phyloP scores from a whole-genome alignment of 2,888 invertebrate species.

The Dryobotodes eremita region DNA sequence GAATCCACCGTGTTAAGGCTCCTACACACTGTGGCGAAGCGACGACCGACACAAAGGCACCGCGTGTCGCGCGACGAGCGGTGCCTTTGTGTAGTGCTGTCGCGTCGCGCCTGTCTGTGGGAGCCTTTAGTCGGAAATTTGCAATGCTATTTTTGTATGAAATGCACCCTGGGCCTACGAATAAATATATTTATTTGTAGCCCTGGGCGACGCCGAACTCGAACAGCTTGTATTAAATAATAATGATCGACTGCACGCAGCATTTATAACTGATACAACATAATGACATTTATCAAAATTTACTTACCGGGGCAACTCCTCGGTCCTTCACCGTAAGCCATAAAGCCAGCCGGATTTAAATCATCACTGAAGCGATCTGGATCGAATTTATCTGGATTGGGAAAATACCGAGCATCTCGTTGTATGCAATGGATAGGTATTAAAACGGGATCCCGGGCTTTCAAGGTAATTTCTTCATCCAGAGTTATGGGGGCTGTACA shows the following conservation, averaged over 20 bases:
- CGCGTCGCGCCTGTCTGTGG: too few species aligned
- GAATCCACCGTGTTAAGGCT: too few species aligned
- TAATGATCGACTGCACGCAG: slow-evolving; percentile 1
- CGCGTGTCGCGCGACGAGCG: too few species aligned
- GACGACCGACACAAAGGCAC: too few species aligned
- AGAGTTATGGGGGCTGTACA: slow-evolving; percentile 84
- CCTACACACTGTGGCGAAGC: too few species aligned
- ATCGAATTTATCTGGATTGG: slow-evolving; percentile 85
- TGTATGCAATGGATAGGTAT: slow-evolving; percentile 86
- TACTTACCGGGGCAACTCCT: slow-evolving; percentile 86
- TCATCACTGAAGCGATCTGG: slow-evolving; percentile 84
- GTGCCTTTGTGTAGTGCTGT: too few species aligned
- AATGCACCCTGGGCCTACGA: too few species aligned
- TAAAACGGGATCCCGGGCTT: slow-evolving; percentile 81
- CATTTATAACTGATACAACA: background rate
- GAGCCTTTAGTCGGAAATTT: too few species aligned
- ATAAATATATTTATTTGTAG: too few species aligned
- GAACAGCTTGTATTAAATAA: slow-evolving; percentile 17
- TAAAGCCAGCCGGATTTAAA: slow-evolving; percentile 81
- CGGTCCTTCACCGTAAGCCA: slow-evolving; percentile 87
- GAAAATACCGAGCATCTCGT: slow-evolving; percentile 82
- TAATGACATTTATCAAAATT: slow-evolving; percentile 2
- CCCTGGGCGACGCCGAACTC: too few species aligned
- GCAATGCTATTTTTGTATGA: too few species aligned
- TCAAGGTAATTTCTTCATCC: slow-evolving; percentile 77